phyloP scores from a whole-genome alignment of 2,113 vertebrate genomes.

The Eudyptes chrysolophus region DNA sequence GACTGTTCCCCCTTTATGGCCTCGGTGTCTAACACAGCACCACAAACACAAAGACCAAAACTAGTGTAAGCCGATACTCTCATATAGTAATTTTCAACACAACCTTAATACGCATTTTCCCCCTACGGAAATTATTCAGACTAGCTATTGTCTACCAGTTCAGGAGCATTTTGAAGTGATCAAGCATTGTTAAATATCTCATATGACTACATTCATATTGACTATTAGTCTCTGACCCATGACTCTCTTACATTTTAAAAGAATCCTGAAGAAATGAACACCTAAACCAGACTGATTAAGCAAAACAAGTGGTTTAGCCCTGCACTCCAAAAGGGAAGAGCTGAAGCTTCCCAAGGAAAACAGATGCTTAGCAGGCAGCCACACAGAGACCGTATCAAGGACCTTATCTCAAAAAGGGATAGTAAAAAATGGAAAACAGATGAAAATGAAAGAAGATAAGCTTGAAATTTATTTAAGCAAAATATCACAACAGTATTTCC shows the following conservation, averaged over 20 bases:
- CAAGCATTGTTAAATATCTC: not conserved
- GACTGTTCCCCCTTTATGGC: not conserved
- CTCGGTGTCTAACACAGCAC: not conserved
- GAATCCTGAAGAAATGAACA: not conserved
- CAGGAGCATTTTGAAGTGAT: not conserved
- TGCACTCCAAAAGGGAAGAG: not conserved
- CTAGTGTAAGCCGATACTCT: not conserved
- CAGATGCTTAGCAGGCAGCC: not conserved
- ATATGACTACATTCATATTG: not conserved
- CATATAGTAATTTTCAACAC: not conserved
- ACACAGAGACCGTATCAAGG: not conserved
- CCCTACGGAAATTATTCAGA: not conserved
- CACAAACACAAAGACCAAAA: not conserved
- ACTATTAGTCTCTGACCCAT: not conserved
- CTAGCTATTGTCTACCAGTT: not conserved
- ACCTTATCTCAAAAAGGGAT: not conserved
- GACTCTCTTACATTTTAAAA: not conserved
- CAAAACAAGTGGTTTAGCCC: not conserved
- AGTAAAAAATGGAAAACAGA: not conserved
- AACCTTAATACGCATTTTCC: fast-evolving
- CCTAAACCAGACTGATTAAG: not conserved
- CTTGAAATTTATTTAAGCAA: not conserved
- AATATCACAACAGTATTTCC: not conserved
- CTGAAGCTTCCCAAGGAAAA: not conserved
- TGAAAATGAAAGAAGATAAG: not conserved